Evolutionary conservation across 2,113 vertebrate genomes (phyloP), one percentile per base, ranked within the genome.

Genomic region (Pterophyllum scalare): DNA sequence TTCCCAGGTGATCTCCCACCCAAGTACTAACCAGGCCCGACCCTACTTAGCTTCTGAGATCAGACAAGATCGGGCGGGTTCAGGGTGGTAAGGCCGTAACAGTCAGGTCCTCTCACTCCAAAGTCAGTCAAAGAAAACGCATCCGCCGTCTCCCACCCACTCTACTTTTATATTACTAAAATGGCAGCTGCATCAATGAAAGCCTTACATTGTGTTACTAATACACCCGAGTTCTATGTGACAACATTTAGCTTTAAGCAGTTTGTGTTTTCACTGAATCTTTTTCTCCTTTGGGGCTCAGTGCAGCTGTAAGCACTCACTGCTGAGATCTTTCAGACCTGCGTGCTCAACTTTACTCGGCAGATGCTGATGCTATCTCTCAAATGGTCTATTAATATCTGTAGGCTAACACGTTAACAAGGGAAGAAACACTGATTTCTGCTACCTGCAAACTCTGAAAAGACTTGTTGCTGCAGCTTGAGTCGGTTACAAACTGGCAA

Each of bases 221-320:
- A 52, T 24, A 17, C 43, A 52, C 43, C 43, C 52, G 43, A 52
- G 65, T 26, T 72, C 52, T 52, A 31, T 31, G 43, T 72, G 65
- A 72, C 65, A 72, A 52, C 43, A 70, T 70, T 49, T 70, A 72
- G 17, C 65, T 52, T 72, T 72, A 72, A 72, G 43, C 43, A 72
- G 65, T 17, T 70, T 28, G 43, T 52, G 24, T 31, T 70, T 70
- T 70, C 24, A 20, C 65, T 70, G 24, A 52, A 70, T 70, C 43
- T 31, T 52, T 52, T 1, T 24, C 43, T 46, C 26, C 43, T 11
- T 52, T 31, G 65, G 65, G 43, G 65, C 43, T 72, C 65, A 52
- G 6, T 52, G 65, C 65, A 70, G 65, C 65, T 70, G 65, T 49
- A 49, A 19, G 24, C 26, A n/a, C 43, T 72, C 65, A 72, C 43